A percentile compares a stretch with the other conserved stretches of the same genome.
Evolutionary conservation across 1,140 invertebrate species (phyloP).

Genomic region (Helicoverpa armigera): DNA sequence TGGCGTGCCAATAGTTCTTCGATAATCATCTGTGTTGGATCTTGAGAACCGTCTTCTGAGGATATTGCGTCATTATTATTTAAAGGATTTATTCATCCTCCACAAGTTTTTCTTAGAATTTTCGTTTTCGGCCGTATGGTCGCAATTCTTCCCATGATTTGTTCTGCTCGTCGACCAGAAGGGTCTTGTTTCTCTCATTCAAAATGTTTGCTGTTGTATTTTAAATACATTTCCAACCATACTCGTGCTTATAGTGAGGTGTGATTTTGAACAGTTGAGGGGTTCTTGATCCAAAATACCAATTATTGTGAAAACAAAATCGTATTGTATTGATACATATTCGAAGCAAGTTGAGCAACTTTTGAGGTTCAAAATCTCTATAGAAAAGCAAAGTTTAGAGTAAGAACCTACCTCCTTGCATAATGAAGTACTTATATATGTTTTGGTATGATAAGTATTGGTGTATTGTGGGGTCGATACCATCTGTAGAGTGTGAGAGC

Average conservation of each 20-base stretch:
- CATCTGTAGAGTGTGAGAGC: constrained; percentile 67
- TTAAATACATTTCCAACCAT: too few relatives aligned
- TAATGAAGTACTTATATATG: constrained; percentile 39
- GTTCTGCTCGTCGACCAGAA: too few relatives aligned
- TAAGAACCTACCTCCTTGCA: background rate
- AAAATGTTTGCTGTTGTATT: too few relatives aligned
- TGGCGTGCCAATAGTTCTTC: background rate
- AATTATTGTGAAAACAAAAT: too few relatives aligned
- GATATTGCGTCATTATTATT: constrained; percentile 1
- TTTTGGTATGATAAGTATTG: constrained; percentile 54
- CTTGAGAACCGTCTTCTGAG: background rate
- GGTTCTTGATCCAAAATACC: too few relatives aligned
- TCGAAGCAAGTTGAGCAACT: background rate
- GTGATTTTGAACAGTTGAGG: too few relatives aligned
- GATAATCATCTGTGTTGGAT: constrained; percentile 19
- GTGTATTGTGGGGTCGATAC: constrained; percentile 66
- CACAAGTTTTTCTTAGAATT: too few relatives aligned
- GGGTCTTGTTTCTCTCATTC: too few relatives aligned
- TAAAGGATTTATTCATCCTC: background rate
- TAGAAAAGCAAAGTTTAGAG: background rate
- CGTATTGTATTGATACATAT: background rate
- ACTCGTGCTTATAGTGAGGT: too few relatives aligned
- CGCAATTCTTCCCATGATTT: too few relatives aligned
- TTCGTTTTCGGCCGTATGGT: too few relatives aligned
- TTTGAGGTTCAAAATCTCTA: background rate